Conservation (phyloP, 2,113 vertebrate genomes). For the Grus americana region DNA sequence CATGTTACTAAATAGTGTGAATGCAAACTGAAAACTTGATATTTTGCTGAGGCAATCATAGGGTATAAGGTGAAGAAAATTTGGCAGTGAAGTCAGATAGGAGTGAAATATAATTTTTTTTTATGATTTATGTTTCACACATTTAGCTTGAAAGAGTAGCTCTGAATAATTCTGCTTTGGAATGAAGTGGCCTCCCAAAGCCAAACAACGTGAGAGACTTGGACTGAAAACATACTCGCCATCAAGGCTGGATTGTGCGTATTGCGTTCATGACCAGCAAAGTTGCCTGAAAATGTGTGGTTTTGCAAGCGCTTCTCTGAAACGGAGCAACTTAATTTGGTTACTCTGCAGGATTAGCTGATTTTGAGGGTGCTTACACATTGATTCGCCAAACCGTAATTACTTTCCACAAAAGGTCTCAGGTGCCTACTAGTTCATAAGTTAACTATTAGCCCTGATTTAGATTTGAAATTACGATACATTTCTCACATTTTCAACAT, state of each 20-base stretch:
- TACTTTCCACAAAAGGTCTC: not conserved
- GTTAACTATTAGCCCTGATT: not conserved
- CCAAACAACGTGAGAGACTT: not conserved
- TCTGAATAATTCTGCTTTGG: not conserved
- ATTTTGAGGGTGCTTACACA: not conserved
- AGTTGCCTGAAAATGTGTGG: not conserved
- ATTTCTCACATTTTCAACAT: not conserved
- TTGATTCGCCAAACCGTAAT: not conserved
- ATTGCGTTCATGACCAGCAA: not conserved
- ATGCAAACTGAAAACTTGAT: not conserved
- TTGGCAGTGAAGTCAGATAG: not conserved
- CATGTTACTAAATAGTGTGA: not conserved
- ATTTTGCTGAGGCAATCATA: not conserved
- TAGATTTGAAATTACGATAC: not conserved
- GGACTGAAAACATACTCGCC: not conserved
- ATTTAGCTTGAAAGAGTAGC: not conserved
- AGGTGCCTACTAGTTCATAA: not conserved
- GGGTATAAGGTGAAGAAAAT: not conserved
- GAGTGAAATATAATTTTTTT: not conserved
- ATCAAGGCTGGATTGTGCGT: not conserved
- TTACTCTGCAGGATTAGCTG: not conserved
- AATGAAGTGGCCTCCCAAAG: not conserved
- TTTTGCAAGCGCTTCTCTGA: not conserved
- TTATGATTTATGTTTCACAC: slow-evolving; percentile 6
- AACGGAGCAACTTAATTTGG: not conserved